Evolutionary conservation across 2,113 vertebrate species (phyloP).

Genomic region (Aptenodytes patagonicus): DNA sequence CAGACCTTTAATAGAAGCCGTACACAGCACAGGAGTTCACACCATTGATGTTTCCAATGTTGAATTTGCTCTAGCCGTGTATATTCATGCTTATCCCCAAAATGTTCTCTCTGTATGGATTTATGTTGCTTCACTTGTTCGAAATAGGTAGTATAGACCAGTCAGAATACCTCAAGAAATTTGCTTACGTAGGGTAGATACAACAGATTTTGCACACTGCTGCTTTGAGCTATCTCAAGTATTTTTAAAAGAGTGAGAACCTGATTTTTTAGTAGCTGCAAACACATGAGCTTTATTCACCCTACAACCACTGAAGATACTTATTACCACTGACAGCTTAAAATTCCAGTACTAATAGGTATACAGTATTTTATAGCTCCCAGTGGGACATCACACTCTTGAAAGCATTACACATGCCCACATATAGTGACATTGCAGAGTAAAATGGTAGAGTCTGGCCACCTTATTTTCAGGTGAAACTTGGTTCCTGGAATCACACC

Average conservation of each 20-base stretch:
- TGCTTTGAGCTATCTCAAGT: neutral
- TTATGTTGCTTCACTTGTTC: conserved; percentile 91
- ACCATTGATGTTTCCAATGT: conserved; percentile 80
- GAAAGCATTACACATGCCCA: neutral
- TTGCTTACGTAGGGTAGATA: neutral
- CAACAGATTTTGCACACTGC: neutral
- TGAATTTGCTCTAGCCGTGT: conserved; percentile 94
- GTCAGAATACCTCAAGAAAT: neutral
- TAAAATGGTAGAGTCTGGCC: neutral
- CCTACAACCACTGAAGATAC: neutral
- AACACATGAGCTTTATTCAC: neutral
- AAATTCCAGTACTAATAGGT: neutral
- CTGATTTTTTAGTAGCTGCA: neutral
- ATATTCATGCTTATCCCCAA: conserved; percentile 91
- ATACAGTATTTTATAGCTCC: neutral
- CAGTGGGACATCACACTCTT: neutral
- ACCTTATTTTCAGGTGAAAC: neutral
- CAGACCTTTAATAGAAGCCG: conserved; percentile 85
- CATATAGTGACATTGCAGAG: accelerated
- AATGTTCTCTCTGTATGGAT: conserved; percentile 93
- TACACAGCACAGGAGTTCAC: conserved; percentile 92
- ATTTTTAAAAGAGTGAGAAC: neutral
- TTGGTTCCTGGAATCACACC: neutral
- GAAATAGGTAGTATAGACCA: conserved; percentile 55
- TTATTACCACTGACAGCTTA: neutral